Evolutionary conservation across 2,797 vertebrate genomes (phyloP), one percentile per base, ranked within the genome.

Genomic region (Astyanax mexicanus): DNA sequence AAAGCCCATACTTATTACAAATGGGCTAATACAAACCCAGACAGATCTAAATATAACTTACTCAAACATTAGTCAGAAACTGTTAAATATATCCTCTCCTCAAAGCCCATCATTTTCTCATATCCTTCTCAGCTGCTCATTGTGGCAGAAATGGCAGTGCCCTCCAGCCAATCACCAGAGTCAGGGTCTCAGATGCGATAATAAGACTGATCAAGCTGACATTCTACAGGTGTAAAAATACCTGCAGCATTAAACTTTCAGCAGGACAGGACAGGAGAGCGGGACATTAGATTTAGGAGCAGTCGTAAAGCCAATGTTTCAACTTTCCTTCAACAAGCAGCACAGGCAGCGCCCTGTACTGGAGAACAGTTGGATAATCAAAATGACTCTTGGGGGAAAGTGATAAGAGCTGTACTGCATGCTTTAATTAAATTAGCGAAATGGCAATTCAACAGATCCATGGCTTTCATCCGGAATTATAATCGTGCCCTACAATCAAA

Each of bases 191-290:
- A 52, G 61, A 54, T 8, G 19, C 27, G n/a, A n/a, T n/a, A 60
- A 25, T 23, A 17, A 54, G 65, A 71, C 37, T 67, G 68, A 65
- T 79, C 47, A 66, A 68, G 19, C 60, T 52, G 73, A 75, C 68
- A 51, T 68, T 37, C 67, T 72, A 60, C 61, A 58, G 78, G 67
- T 75, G 57, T 69, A 83, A 83, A 80, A 80, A 80, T 83, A 83
- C 49, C 51, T 37, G 29, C 11, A 51, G 23, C 61, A 74, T 80
- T 80, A 78, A 83, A 80, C 37, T 62, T 80, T 77, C 54, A 82
- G 65, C 45, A 61, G 69, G 32, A 21, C 11, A 32, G 27, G 29
- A 42, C n/a, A 54, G 35, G 17, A 38, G 44, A 32, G 58, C 6
- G 12, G 29, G 37, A 55, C 52, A 32, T 75, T 37, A 45, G 51